Conservation (phyloP, 92 coral and sea anemone genomes). For the Zoanthus solanderi region DNA sequence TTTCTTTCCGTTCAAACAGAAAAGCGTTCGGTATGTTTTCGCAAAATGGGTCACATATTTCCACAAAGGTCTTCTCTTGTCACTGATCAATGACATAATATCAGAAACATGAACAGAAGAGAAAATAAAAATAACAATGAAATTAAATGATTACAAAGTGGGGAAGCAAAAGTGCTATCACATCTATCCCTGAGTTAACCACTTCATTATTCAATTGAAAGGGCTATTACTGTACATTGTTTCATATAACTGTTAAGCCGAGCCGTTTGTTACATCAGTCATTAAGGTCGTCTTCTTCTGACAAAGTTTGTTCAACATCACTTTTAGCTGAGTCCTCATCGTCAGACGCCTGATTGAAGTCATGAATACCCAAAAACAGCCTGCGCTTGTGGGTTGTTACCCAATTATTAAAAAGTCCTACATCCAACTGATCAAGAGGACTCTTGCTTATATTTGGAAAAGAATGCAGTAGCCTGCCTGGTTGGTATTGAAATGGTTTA, state of each 20-base stretch:
- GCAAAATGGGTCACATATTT: no score
- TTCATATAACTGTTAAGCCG: not conserved
- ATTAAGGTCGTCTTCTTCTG: not conserved
- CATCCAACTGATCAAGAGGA: constrained; percentile 63
- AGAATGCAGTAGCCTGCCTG: constrained; percentile 37
- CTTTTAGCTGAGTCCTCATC: constrained; percentile 1
- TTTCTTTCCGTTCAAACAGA: no score
- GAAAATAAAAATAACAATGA: not conserved
- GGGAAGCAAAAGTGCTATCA: constrained; percentile 1
- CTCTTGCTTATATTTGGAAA: constrained; percentile 59
- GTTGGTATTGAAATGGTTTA: constrained; percentile 47
- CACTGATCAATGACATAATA: not conserved
- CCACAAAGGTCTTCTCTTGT: not conserved
- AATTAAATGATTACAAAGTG: not conserved
- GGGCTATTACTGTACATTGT: not conserved
- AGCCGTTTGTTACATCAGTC: not conserved
- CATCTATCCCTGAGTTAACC: constrained; percentile 3
- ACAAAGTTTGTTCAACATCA: not conserved
- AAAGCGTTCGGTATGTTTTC: no score
- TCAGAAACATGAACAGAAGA: not conserved
- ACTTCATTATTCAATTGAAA: not conserved
- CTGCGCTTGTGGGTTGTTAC: constrained; percentile 51
- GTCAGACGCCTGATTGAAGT: not conserved
- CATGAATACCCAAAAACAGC: constrained; percentile 2
- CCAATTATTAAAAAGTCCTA: constrained; percentile 53